Evolutionary conservation across 2,113 vertebrate genomes (phyloP), one percentile per base, ranked within the genome.

Genomic region (Rhizomys pruinosus): DNA sequence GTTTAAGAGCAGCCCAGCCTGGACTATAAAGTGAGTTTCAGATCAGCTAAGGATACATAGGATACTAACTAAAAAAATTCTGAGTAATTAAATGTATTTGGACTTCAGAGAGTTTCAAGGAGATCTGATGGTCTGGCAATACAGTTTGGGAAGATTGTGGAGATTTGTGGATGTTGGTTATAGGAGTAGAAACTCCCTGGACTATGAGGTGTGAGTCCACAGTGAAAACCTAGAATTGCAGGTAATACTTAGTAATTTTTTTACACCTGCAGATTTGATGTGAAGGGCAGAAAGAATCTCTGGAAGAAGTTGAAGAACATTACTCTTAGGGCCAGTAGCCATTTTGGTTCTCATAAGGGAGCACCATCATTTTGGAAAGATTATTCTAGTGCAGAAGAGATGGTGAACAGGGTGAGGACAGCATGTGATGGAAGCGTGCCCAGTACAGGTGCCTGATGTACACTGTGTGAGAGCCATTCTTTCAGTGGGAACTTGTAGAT

Each of bases 81-180:
- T 64, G 25, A 32, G 20, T 84, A 72, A 52, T 69, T 76, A 42
- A 34, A 55, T 88, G 73, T 73, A 73, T 16, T 71, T 87, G 52
- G 79, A 47, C 11, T 92, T 66, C 82, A 29, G 27, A 87, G 72
- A 73, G 64, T 80, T 63, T 61, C 8, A 27, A 63, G 42, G 69
- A 95, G 47, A 78, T 66, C 44, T 80, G n/a, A 44, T 71, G 42
- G 7, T 63, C 93, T 84, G 39, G 47, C 79, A 94, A 81, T 15
- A 79, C 9, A 64, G 29, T 76, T 85, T 52, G 23, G 22, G 57
- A 85, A 87, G 32, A 82, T 61, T 55, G 12, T 81, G 37, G 77
- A 66, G 15, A 23, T 64, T 0, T 37, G 15, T 32, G 15, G 22
- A 59, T 89, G 3, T 76, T 55, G n/a, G 44, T 17, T 13, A 4